phyloP scores from a whole-genome alignment of 2,797 vertebrate species.

The Onychomys leucogaster region DNA sequence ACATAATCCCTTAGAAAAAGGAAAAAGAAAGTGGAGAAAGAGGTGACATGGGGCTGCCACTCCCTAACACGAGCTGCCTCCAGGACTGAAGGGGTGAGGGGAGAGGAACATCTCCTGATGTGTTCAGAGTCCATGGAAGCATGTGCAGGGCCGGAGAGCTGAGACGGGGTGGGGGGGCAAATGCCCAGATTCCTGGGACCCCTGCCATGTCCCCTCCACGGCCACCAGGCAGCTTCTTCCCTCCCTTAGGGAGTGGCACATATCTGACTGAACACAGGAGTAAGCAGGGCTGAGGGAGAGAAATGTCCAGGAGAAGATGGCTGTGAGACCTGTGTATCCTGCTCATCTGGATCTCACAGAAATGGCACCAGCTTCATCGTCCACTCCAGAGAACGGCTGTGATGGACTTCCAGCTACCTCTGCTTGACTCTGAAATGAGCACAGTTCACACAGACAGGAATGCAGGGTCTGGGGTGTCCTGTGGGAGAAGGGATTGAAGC shows the following conservation, averaged over 20 bases:
- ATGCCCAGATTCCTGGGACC: not conserved
- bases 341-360: not conserved
- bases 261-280: not conserved
- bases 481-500: rapidly evolving
- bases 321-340: rapidly evolving
- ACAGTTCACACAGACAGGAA: rapidly evolving
- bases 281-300: rapidly evolving
- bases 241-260: not conserved
- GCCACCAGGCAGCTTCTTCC: not conserved
- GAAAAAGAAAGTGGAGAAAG: not conserved
- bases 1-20: not conserved
- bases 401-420: rapidly evolving
- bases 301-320: rapidly evolving
- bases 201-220: not conserved
- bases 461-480: rapidly evolving
- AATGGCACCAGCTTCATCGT: rapidly evolving
- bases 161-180: not conserved
- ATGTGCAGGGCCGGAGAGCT: not conserved
- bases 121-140: not conserved
- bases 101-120: not conserved
- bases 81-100: not conserved
- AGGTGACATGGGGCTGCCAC: conserved; percentile 82
- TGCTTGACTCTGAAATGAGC: rapidly evolving
- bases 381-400: not conserved
- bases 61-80: conserved; percentile 86